These are phyloP conservation scores for Drosophila picticornis DNA, from an alignment of 2,888 invertebrate species.

Conservation along the genomic window DNA sequence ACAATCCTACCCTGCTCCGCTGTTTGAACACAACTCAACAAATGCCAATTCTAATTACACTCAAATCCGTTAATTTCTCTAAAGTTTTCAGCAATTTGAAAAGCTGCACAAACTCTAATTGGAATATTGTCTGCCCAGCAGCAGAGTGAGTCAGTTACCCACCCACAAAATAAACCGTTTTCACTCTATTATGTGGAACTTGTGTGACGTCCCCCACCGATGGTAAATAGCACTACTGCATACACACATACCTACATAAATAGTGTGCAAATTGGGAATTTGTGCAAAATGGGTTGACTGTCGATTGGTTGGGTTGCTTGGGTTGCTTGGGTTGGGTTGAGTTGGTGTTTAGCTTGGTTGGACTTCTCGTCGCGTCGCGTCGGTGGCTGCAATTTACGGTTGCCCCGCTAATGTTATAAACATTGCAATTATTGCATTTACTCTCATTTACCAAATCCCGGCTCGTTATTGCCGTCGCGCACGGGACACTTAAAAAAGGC, in stretches of 20 bases:
- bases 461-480: constrained; percentile 70
- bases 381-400: constrained; percentile 72
- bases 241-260: neutral
- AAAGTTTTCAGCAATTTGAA: constrained; percentile 13
- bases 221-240: neutral
- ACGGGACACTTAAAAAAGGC: constrained; percentile 74
- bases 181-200: constrained; percentile 51
- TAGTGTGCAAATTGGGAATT: constrained; percentile 50
- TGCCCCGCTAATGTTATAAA: constrained; percentile 72
- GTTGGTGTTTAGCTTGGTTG: neutral
- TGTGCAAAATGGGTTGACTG: constrained; percentile 54
- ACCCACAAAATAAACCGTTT: constrained; percentile 26
- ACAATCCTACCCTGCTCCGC: neutral
- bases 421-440: constrained; percentile 82
- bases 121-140: constrained; percentile 51
- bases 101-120: constrained; percentile 18
- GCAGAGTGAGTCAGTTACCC: constrained; percentile 7
- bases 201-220: constrained; percentile 30
- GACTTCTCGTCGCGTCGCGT: constrained; percentile 45
- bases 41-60: constrained; percentile 29
- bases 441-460: constrained; percentile 74
- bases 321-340: constrained; percentile 7
- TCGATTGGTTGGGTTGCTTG: constrained; percentile 37
- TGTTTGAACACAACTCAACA: constrained; percentile 12
- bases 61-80: constrained; percentile 20